These are phyloP conservation scores for Trachemys scripta DNA, from an alignment of 2,113 vertebrate species.

Conservation along the genomic window DNA sequence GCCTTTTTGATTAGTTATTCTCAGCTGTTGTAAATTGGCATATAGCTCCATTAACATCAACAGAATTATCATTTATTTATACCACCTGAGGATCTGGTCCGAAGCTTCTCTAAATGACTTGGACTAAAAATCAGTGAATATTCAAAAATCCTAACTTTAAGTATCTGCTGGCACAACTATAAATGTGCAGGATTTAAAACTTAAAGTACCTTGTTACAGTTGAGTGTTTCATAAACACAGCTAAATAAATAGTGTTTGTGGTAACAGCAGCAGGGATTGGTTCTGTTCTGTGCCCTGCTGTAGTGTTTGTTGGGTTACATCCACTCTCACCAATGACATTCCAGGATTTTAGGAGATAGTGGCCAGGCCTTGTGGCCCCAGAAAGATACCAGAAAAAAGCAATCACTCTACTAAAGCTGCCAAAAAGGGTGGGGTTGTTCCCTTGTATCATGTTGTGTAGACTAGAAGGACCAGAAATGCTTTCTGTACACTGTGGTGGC, in stretches of 20 bases:
- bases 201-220: not conserved
- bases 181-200: not conserved
- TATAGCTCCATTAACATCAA: not conserved
- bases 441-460: not conserved
- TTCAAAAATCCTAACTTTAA: not conserved
- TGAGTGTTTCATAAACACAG: not conserved
- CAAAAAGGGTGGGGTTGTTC: not conserved
- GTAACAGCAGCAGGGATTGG: not conserved
- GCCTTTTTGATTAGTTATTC: not conserved
- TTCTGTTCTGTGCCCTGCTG: not conserved
- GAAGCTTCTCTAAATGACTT: not conserved
- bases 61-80: not conserved
- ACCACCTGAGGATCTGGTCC: not conserved
- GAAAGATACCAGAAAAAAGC: not conserved
- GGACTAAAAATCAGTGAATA: not conserved
- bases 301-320: not conserved
- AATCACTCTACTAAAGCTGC: not conserved
- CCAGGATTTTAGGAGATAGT: not conserved
- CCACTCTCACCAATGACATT: not conserved
- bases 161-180: not conserved
- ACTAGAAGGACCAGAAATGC: not conserved
- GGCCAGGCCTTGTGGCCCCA: not conserved
- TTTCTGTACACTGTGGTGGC: not conserved
- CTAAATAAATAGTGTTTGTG: not conserved
- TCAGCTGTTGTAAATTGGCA: not conserved